phyloP scores from a whole-genome alignment of 1,140 invertebrate species.

The Formica selysi region DNA sequence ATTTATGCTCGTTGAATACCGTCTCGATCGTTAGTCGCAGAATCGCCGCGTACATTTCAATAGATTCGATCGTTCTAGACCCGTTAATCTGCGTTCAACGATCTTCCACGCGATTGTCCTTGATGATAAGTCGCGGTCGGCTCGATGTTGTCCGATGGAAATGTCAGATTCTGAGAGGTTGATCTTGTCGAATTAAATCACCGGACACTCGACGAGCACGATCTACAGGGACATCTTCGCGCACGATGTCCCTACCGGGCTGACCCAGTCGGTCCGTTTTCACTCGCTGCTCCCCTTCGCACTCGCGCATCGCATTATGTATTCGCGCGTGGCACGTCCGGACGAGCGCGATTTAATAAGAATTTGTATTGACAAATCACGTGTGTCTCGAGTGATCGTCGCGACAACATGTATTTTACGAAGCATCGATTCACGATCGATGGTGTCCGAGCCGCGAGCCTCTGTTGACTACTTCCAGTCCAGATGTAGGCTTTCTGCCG shows the following conservation, averaged over 20 bases:
- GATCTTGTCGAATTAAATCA: constrained; percentile 12
- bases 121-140: constrained; percentile 20
- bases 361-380: neutral
- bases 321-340: neutral
- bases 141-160: neutral
- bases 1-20: neutral
- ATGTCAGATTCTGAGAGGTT: neutral
- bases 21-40: constrained; percentile 1
- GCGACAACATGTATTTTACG: neutral
- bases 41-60: neutral
- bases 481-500: neutral
- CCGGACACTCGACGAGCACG: neutral
- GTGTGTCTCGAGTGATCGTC: neutral
- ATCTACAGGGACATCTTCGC: constrained; percentile 9
- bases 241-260: neutral
- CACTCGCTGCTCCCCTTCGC: constrained; percentile 30
- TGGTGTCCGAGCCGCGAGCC: constrained; percentile 30
- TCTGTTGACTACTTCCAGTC: constrained; percentile 46
- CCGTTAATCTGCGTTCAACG: constrained; percentile 5
- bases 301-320: constrained; percentile 50
- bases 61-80: constrained; percentile 43
- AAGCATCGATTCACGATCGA: constrained; percentile 33
- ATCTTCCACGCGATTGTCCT: constrained; percentile 29
- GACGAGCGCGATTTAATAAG: neutral
- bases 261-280: neutral